A percentile compares a stretch with the other conserved stretches of the same genome.
Evolutionary conservation across 2,888 invertebrate genomes (phyloP).

Genomic region (Coleophora deauratella): DNA sequence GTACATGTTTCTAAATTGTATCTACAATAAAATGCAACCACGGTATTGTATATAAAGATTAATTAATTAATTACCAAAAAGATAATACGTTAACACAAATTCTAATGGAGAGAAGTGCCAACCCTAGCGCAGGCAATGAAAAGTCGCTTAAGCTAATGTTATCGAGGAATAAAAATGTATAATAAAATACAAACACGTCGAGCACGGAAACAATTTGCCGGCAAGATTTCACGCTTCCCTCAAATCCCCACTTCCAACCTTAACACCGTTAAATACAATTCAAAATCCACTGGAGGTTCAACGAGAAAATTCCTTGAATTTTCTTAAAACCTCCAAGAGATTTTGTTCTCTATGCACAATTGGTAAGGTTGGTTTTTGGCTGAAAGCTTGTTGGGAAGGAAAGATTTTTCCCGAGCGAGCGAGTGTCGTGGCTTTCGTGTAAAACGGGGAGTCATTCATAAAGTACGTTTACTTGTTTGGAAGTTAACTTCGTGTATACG

Average conservation of each 20-base stretch:
- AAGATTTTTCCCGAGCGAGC: slow-evolving; percentile 69
- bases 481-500: slow-evolving; percentile 42
- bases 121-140: slow-evolving; percentile 70
- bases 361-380: slow-evolving; percentile 34
- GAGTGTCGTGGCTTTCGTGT: slow-evolving; percentile 72
- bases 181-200: slow-evolving; percentile 74
- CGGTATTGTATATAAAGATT: no score
- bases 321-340: slow-evolving; percentile 23
- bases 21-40: no score
- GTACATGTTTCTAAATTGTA: no score
- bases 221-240: slow-evolving; percentile 65
- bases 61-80: no score
- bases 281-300: slow-evolving; percentile 29
- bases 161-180: slow-evolving; percentile 75
- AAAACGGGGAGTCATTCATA: slow-evolving; percentile 70
- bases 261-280: slow-evolving; percentile 29
- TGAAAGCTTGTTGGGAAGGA: slow-evolving; percentile 53
- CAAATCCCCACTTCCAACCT: slow-evolving; percentile 24
- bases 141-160: slow-evolving; percentile 75
- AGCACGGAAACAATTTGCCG: slow-evolving; percentile 74
- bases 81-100: no score
- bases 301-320: slow-evolving; percentile 68
- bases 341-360: slow-evolving; percentile 27
- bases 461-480: slow-evolving; percentile 51
- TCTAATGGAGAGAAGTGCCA: no score